Evolutionary conservation across 2,797 vertebrate species (phyloP).

Genomic region (Pseudochirops cupreus): DNA sequence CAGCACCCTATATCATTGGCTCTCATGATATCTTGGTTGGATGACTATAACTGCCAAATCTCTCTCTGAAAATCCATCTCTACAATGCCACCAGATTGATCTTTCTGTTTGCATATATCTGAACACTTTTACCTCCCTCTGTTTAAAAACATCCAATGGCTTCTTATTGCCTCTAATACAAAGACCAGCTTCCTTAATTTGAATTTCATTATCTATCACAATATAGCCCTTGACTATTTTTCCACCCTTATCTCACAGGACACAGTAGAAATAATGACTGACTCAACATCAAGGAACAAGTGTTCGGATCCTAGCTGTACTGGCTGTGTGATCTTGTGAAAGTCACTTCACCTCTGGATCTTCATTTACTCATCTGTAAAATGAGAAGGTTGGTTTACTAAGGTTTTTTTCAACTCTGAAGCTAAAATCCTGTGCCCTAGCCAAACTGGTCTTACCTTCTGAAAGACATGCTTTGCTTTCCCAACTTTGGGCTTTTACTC

Average conservation of each 20-base stretch:
- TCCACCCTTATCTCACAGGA: neutral
- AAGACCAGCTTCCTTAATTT: neutral
- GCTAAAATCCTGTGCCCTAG: neutral
- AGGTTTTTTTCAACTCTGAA: neutral
- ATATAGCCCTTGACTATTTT: neutral
- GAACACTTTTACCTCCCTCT: neutral
- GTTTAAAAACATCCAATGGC: neutral
- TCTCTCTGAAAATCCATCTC: neutral
- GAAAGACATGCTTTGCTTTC: neutral
- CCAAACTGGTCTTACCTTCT: neutral
- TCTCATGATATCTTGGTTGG: neutral
- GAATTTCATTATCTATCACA: neutral
- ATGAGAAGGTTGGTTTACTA: neutral
- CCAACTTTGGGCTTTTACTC: neutral
- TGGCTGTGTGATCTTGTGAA: no score
- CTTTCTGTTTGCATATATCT: neutral
- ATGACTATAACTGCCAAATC: neutral
- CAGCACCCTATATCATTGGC: neutral
- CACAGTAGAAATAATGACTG: neutral
- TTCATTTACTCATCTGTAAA: neutral
- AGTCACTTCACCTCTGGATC: no score
- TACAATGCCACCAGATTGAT: neutral
- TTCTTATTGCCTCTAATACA: neutral
- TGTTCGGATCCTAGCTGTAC: neutral
- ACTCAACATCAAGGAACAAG: neutral